Evolutionary conservation across 2,797 vertebrate genomes (phyloP), one percentile per base, ranked within the genome.

Genomic region (Salarias fasciatus): DNA sequence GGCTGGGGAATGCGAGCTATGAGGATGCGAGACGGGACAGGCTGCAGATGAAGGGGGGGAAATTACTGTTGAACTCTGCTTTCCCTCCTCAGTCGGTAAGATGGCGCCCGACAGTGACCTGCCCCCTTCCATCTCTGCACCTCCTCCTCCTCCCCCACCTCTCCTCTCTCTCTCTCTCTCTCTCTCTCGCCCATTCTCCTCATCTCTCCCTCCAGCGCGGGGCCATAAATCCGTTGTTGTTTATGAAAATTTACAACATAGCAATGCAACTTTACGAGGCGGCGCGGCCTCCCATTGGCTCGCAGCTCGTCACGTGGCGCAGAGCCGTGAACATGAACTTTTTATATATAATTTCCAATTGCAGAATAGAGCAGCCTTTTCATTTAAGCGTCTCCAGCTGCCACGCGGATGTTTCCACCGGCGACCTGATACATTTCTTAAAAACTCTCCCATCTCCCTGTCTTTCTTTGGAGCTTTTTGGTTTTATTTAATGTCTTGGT

Each of bases 201-300:
- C 56, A 59, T 36, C 73, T 57, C 71, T 66, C 77, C 70, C 63
- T 72, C 59, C 69, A 75, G 73, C 77, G 13, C 91, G 90, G 93
- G 94, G 93, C 91, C 95, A 97, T 99, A 99, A 98, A 99, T 98
- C 96, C 95, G 95, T 94, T 97, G 96, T 97, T 98, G 96, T 97
- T 98, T 97, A 97, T 98, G 96, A 98, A 97, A 97, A 99, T 99
- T 97, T 99, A 99, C 97, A 97, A 97, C 96, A 94, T 92, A 91
- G 94, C 95, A 93, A 93, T 95, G 92, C 94, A 97, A 96, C 95
- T 98, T 99, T 98, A 99, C 95, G 97, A 98, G 94, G 91, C 92
- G 82, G 77, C 93, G 86, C 89, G 89, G 86, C 90, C 80, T 94
- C 93, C 93, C 61, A 99, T 98, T 99, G 96, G 97, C 90, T 24